phyloP scores from a whole-genome alignment of 2,888 invertebrate species.

The Loripinus fragilis region DNA sequence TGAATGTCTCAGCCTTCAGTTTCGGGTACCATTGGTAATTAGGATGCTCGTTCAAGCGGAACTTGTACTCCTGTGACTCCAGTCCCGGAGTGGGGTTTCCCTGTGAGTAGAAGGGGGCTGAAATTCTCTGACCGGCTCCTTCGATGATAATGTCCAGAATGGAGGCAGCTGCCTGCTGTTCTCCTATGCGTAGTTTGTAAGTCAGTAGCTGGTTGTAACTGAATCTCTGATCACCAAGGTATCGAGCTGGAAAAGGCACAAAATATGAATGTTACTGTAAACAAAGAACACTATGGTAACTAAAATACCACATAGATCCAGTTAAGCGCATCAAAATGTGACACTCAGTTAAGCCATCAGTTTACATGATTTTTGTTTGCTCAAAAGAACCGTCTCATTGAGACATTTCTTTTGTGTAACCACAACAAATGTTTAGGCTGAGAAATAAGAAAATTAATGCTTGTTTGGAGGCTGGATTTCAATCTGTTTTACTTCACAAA shows the following conservation, averaged over 20 bases:
- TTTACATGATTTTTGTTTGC: too few relatives aligned
- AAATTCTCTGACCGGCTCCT: constrained; percentile 91
- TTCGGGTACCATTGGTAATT: constrained; percentile 97
- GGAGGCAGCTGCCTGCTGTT: constrained; percentile 90
- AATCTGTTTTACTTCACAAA: too few relatives aligned
- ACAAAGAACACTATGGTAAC: too few relatives aligned
- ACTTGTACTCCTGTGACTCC: constrained; percentile 86
- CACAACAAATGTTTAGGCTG: too few relatives aligned
- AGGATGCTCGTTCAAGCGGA: constrained; percentile 95
- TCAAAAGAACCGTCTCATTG: too few relatives aligned
- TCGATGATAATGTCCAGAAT: constrained; percentile 95
- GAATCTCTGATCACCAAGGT: constrained; percentile 86
- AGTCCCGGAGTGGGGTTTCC: constrained; percentile 90
- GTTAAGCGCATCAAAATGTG: too few relatives aligned
- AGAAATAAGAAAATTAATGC: too few relatives aligned
- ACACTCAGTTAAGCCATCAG: too few relatives aligned
- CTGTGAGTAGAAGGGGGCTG: constrained; percentile 96
- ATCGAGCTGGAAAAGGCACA: constrained; percentile 86
- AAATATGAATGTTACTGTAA: too few relatives aligned
- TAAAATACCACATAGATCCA: too few relatives aligned
- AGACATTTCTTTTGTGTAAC: too few relatives aligned
- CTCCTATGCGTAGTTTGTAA: constrained; percentile 94
- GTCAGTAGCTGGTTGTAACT: constrained; percentile 97
- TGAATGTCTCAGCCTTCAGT: constrained; percentile 93
- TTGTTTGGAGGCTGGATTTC: too few relatives aligned